Percentiles rank a stretch among this genome's conserved stretches.
These are phyloP conservation scores for Spilarctia lutea DNA, from an alignment of 2,888 invertebrate species.

Conservation along the genomic window DNA sequence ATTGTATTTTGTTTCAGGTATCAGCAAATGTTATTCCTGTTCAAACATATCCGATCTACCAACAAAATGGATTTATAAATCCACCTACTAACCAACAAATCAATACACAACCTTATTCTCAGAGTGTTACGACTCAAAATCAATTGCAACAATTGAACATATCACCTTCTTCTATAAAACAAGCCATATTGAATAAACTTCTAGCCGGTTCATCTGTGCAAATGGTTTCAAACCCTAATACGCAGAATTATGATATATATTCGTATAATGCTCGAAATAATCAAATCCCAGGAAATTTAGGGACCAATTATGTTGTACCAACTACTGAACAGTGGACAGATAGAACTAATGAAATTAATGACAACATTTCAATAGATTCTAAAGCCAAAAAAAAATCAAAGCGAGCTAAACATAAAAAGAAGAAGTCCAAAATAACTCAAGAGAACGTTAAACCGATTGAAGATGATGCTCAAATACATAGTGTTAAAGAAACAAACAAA, in stretches of 20 bases:
- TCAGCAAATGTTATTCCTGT: conserved; percentile 54
- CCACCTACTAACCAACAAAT: conserved; percentile 39
- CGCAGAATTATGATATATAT: conserved; percentile 53
- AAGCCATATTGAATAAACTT: conserved; percentile 59
- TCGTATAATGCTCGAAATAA: conserved; percentile 41
- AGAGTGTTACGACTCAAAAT: conserved; percentile 49
- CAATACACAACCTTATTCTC: conserved; percentile 53
- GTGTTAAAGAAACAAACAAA: background rate
- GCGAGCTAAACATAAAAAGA: conserved; percentile 25
- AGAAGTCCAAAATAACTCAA: conserved; percentile 30
- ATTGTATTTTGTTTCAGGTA: conserved; percentile 58
- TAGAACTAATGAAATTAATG: conserved; percentile 14
- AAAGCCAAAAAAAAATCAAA: conserved; percentile 13
- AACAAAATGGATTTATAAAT: conserved; percentile 40
- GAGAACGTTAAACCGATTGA: conserved; percentile 21
- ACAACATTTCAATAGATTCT: background rate
- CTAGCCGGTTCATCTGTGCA: conserved; percentile 55
- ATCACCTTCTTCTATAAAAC: conserved; percentile 48
- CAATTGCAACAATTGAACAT: conserved; percentile 36
- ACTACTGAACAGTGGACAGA: conserved; percentile 51
- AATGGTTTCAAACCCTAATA: conserved; percentile 52
- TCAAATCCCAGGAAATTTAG: conserved; percentile 49
- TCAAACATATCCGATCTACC: conserved; percentile 49
- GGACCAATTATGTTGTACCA: conserved; percentile 64
- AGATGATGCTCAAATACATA: background rate